A percentile compares a stretch with the other conserved stretches of the same genome.
Evolutionary conservation across 2,888 invertebrate species (phyloP).

Genomic region (Pristionchus japonicus): DNA sequence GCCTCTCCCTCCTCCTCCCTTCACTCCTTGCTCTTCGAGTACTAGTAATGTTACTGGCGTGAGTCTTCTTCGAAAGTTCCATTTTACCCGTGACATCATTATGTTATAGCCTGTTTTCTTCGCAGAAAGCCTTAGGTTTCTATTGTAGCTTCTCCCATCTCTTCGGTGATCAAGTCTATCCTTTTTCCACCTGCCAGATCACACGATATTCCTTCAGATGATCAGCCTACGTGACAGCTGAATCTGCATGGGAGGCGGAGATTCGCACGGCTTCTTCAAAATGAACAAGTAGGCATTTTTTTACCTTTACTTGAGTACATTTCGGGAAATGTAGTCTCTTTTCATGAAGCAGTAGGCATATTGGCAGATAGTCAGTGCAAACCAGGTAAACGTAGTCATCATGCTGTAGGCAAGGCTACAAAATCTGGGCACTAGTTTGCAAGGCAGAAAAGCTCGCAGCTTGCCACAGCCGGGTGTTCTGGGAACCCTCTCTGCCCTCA

Average conservation of each 20-base stretch:
- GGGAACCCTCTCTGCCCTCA: background rate
- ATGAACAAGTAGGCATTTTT: background rate
- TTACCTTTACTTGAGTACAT: background rate
- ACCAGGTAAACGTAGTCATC: too few relatives aligned
- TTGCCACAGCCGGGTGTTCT: background rate
- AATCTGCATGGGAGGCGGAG: conserved; percentile 29
- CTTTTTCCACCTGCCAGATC: background rate
- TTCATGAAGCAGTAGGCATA: too few relatives aligned
- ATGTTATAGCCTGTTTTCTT: too few relatives aligned
- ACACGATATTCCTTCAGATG: background rate
- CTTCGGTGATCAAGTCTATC: background rate
- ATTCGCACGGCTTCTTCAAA: background rate
- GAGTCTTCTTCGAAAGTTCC: background rate
- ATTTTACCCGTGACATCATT: background rate
- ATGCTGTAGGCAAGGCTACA: too few relatives aligned
- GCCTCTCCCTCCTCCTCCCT: background rate
- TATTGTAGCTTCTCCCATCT: too few relatives aligned
- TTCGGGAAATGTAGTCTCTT: too few relatives aligned
- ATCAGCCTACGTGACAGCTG: background rate
- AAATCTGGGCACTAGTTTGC: background rate
- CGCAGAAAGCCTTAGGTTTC: too few relatives aligned
- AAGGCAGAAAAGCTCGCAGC: too few relatives aligned
- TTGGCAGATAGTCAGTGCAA: too few relatives aligned
- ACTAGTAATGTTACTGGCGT: background rate
- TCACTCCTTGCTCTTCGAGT: background rate